These are phyloP conservation scores for Geotrypetes seraphini DNA, from an alignment of 2,797 vertebrate species.

Conservation along the genomic window DNA sequence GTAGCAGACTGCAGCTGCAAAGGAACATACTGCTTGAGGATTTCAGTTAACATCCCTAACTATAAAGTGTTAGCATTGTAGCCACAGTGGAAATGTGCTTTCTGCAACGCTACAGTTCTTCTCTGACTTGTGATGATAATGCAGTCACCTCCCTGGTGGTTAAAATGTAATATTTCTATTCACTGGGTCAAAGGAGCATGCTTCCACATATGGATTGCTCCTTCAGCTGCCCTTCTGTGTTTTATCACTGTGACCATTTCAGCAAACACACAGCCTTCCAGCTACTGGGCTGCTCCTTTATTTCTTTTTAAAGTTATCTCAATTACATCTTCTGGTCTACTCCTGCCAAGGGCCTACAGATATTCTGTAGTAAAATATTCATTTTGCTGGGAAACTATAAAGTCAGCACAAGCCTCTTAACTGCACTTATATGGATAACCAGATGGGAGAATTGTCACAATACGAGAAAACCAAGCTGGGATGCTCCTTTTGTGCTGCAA, in stretches of 20 bases:
- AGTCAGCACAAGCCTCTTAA: too few species aligned
- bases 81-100: not conserved
- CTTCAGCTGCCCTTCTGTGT: not conserved
- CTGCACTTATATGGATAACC: conserved; percentile 5
- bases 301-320: not conserved
- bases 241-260: not conserved
- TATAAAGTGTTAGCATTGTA: not conserved
- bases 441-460: conserved; percentile 1
- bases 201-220: too few species aligned
- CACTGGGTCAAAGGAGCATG: not conserved
- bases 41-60: not conserved
- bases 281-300: not conserved
- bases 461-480: conserved; percentile 2
- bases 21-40: not conserved
- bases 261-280: too few species aligned
- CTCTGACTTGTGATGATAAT: not conserved
- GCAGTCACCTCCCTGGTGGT: not conserved
- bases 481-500: conserved; percentile 13
- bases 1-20: conserved; percentile 4
- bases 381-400: too few species aligned
- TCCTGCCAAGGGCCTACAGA: too few species aligned
- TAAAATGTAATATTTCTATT: not conserved
- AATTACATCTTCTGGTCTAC: not conserved
- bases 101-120: not conserved
- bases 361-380: too few species aligned